Conservation (phyloP, 2,888 invertebrate genomes). For the Boloria euphrosyne region DNA sequence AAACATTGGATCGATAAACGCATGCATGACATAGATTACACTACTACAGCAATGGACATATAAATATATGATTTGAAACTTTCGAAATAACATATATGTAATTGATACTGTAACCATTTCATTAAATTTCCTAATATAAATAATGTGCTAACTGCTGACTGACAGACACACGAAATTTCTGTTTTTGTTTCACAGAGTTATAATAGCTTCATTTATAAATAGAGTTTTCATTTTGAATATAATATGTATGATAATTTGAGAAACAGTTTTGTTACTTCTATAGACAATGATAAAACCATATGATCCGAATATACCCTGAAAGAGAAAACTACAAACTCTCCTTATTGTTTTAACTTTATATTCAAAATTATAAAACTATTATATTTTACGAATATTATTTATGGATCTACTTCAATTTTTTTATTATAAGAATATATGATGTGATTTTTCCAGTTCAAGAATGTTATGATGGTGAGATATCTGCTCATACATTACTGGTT, state of each 20-base stretch:
- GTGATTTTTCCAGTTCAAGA: too few relatives aligned
- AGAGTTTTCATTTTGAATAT: background rate
- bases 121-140: background rate
- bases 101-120: slow-evolving; percentile 1
- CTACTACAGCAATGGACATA: slow-evolving; percentile 12
- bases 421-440: background rate
- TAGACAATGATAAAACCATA: slow-evolving; percentile 5
- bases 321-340: slow-evolving; percentile 11
- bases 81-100: slow-evolving; percentile 10
- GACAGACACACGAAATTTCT: background rate
- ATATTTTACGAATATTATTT: slow-evolving; percentile 4
- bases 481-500: too few relatives aligned
- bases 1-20: background rate
- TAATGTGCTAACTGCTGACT: background rate
- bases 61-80: slow-evolving; percentile 9
- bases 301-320: slow-evolving; percentile 14
- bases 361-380: slow-evolving; percentile 13
- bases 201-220: slow-evolving; percentile 1
- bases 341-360: background rate
- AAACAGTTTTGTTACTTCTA: background rate
- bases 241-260: background rate
- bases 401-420: background rate
- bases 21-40: slow-evolving; percentile 10
- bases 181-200: background rate
- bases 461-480: too few relatives aligned